A percentile compares a stretch with the other conserved stretches of the same genome.
phyloP scores from a whole-genome alignment of 2,113 vertebrate genomes.

The Dermatemys mawii region DNA sequence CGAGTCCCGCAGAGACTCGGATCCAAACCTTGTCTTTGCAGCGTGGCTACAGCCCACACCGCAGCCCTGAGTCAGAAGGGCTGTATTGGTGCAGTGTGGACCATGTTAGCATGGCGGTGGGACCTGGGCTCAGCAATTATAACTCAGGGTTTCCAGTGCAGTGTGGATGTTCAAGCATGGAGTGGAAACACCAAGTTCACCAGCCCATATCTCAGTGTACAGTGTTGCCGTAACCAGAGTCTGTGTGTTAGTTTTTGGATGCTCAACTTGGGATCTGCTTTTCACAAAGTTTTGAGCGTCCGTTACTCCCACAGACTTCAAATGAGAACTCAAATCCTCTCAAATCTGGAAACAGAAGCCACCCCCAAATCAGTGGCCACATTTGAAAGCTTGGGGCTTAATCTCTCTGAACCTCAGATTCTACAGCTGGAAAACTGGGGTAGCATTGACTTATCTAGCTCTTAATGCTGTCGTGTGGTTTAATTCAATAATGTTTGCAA shows the following conservation, averaged over 20 bases:
- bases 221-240: no score
- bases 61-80: not conserved
- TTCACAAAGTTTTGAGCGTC: not conserved
- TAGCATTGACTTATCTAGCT: no score
- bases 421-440: not conserved
- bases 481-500: not conserved
- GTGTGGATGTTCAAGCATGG: no score
- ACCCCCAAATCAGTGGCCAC: not conserved
- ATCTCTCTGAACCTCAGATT: not conserved
- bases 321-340: not conserved
- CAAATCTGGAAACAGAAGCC: not conserved
- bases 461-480: no score
- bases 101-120: not conserved
- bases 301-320: not conserved
- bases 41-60: not conserved
- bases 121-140: not conserved
- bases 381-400: not conserved
- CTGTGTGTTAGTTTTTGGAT: not conserved
- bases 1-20: fast-evolving
- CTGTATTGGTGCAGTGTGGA: not conserved
- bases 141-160: not conserved
- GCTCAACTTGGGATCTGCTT: not conserved
- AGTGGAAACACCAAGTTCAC: not conserved
- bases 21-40: not conserved
- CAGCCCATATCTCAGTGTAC: not conserved